Evolutionary conservation across 2,888 invertebrate species (phyloP), one percentile per base, ranked within the genome.

Genomic region (Dione vanillae): DNA sequence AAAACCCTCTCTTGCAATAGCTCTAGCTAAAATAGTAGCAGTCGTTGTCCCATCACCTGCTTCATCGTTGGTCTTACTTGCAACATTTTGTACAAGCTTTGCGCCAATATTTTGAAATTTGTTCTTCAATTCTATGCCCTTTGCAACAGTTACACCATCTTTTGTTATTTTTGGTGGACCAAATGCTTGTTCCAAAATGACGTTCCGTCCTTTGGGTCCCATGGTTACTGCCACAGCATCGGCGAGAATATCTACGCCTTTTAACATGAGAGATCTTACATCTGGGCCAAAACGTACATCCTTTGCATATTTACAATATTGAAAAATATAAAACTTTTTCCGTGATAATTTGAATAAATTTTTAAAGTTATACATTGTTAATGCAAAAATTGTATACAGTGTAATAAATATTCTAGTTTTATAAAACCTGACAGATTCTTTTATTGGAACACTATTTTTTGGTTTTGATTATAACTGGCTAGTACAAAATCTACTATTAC

Each of bases 101-200:
- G 99, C 99, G 69, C 99, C 99, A 86, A 99, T 97, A 85, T 99
- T 99, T 93, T 99, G 98, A 91, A 98, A 99, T 92, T 98, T 99
- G 89, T 99, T 98, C 90, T 98, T 97, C 43, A 99, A 94, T 86
- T 99, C 99, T 78, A 99, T 96, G 49, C 98, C 97, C 93, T 99
- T 99, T 19, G 99, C 99, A 12, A 99, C 99, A 0, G 99, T 99
- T 0, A 99, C 99, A 74, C 99, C 99, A 89, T 99, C 99, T 93
- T 99, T 99, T n/a, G 99, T 99, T 82, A 99, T 99, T 94, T 99
- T 99, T 9, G 99, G 99, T 69, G 98, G 97, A 14, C 99, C 99
- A 97, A 98, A 98, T 37, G 97, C 96, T 90, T 99, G 99, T 91
- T 99, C 99, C 79, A 99, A 94, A 80, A 99, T 99, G 8, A 99